Conservation (phyloP, 2,797 vertebrate species). For the Simalia tracyae region DNA sequence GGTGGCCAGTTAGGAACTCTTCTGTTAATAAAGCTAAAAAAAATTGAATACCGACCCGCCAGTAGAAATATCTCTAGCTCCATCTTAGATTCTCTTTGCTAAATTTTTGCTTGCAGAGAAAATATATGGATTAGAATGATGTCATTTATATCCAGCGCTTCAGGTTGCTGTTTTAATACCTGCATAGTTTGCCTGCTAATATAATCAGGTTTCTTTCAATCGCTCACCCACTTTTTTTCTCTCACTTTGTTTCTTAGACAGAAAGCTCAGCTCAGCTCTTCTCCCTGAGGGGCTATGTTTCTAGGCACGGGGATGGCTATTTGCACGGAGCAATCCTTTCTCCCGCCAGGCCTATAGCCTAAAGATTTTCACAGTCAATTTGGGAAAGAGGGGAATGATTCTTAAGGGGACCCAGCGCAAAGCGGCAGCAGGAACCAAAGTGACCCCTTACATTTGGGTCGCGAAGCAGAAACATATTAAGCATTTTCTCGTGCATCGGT, state of each 20-base stretch:
- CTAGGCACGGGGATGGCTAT: neutral
- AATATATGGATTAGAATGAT: neutral
- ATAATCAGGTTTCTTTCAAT: neutral
- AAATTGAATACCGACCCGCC: neutral
- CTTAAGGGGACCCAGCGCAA: neutral
- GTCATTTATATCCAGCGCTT: neutral
- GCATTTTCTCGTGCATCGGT: neutral
- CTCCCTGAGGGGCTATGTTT: neutral
- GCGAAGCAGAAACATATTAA: neutral
- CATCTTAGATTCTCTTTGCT: neutral
- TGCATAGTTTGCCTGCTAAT: neutral
- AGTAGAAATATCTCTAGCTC: neutral
- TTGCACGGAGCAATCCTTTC: neutral
- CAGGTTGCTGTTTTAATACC: neutral
- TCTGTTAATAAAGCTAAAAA: neutral
- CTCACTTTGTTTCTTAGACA: neutral
- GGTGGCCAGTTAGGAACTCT: neutral
- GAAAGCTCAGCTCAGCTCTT: neutral
- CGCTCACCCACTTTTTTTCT: neutral
- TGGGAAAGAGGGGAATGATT: neutral
- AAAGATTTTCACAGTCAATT: neutral
- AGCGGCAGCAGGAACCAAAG: neutral
- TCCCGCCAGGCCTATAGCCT: neutral
- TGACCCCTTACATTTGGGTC: neutral
- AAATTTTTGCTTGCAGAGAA: neutral